Evolutionary conservation across 2,888 invertebrate genomes (phyloP).

Genomic region (Heteromurus nitidus): DNA sequence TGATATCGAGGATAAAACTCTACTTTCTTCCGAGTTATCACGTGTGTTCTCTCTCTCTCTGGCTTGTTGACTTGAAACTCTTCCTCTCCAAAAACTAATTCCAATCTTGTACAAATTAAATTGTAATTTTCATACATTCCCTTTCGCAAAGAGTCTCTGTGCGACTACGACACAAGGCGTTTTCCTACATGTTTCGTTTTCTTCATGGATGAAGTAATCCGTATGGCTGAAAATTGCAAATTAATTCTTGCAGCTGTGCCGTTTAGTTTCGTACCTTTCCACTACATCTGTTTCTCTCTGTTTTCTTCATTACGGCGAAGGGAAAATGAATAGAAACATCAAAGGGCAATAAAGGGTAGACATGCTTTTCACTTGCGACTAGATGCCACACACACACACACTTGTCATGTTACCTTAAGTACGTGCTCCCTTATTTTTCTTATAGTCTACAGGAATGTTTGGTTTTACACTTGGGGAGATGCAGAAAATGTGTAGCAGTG

Average conservation of each 20-base stretch:
- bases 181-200: background rate
- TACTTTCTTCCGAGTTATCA: no score
- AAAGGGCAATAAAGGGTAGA: background rate
- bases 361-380: no score
- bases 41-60: no score
- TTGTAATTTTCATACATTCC: constrained; percentile 44
- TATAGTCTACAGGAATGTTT: no score
- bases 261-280: background rate
- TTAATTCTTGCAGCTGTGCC: constrained; percentile 38
- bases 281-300: background rate
- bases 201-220: constrained; percentile 31
- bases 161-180: background rate
- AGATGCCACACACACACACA: no score
- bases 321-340: constrained; percentile 2
- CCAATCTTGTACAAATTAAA: constrained; percentile 40
- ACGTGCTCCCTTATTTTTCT: no score
- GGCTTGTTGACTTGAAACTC: no score
- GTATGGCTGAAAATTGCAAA: constrained; percentile 39
- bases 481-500: no score
- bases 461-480: no score
- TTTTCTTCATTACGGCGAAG: background rate
- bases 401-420: no score
- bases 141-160: constrained; percentile 18
- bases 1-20: no score
- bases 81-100: constrained; percentile 17